Evolutionary conservation across 2,797 vertebrate genomes (phyloP).

Genomic region (Thamnophis elegans): DNA sequence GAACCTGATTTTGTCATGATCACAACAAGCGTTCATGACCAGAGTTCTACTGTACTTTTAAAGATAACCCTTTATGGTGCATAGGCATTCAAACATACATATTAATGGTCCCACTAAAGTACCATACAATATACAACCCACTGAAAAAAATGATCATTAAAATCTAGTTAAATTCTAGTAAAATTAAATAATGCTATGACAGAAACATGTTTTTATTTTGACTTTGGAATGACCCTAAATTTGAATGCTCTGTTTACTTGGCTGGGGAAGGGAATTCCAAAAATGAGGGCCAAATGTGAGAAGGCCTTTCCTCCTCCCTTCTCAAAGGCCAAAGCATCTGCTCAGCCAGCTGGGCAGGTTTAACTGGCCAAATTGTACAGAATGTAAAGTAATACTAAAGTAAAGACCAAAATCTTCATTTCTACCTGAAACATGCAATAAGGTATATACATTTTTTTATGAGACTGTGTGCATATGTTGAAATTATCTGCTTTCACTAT

Average conservation of each 20-base stretch:
- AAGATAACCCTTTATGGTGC: neutral
- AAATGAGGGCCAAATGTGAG: neutral
- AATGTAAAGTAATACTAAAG: neutral
- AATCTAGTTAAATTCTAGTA: neutral
- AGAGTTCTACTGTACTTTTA: neutral
- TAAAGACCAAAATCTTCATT: neutral
- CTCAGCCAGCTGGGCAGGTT: neutral
- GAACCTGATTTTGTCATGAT: too few species aligned
- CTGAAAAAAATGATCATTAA: neutral
- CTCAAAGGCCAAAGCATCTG: neutral
- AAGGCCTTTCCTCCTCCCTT: neutral
- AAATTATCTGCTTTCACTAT: neutral
- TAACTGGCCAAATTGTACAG: neutral
- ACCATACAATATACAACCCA: neutral
- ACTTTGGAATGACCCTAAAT: neutral
- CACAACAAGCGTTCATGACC: too few species aligned
- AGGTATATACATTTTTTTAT: fast-evolving
- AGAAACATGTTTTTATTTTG: neutral
- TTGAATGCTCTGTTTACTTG: neutral
- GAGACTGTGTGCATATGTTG: too few species aligned
- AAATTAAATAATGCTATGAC: neutral
- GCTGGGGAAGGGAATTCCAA: neutral
- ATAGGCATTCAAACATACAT: too few species aligned
- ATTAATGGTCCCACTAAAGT: neutral
- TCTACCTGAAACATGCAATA: neutral